Evolutionary conservation across 2,888 invertebrate genomes (phyloP).

Genomic region (Diplazon laetatorius): DNA sequence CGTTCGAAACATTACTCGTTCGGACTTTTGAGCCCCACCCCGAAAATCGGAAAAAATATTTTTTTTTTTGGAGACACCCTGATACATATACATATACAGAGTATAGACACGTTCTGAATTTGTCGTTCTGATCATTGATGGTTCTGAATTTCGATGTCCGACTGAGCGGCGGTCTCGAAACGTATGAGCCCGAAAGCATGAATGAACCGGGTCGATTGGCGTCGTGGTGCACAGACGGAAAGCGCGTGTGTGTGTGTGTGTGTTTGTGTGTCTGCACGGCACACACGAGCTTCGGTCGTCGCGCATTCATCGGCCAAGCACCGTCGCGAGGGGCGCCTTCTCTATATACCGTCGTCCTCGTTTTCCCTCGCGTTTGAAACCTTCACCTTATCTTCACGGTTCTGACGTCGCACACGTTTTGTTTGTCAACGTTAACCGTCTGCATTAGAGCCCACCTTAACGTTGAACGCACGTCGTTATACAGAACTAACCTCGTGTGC

Average conservation of each 20-base stretch:
- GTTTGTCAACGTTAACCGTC: constrained; percentile 51
- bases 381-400: constrained; percentile 52
- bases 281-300: background rate
- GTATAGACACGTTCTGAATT: too few relatives aligned
- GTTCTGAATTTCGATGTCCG: background rate
- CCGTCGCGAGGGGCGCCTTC: constrained; percentile 4
- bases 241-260: background rate
- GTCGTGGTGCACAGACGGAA: background rate
- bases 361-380: constrained; percentile 32
- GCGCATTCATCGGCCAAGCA: constrained; percentile 20
- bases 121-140: too few relatives aligned
- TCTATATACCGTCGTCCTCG: constrained; percentile 15
- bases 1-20: too few relatives aligned
- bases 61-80: too few relatives aligned
- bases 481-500: background rate
- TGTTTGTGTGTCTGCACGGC: background rate
- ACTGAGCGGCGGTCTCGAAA: background rate
- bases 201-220: constrained; percentile 32
- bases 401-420: constrained; percentile 34
- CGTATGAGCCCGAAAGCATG: constrained; percentile 5
- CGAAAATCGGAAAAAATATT: too few relatives aligned
- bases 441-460: too few relatives aligned
- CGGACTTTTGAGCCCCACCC: too few relatives aligned
- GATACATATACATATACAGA: too few relatives aligned
- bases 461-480: constrained; percentile 41